Evolutionary conservation across 2,888 invertebrate genomes (phyloP).

Genomic region (Agrotis puta): DNA sequence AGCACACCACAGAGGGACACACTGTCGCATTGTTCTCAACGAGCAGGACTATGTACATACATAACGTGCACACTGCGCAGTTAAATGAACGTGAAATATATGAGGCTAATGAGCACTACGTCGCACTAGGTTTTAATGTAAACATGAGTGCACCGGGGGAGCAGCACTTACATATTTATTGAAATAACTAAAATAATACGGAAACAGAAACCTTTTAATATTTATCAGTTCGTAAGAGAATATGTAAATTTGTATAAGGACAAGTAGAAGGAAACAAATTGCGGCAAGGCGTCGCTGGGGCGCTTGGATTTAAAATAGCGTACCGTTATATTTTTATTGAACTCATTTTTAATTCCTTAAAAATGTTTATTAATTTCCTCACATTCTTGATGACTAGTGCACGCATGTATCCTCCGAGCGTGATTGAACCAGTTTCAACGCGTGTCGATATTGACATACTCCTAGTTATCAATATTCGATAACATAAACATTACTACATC

Average conservation of each 20-base stretch:
- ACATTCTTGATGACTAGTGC: no score
- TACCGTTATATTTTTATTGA: not conserved
- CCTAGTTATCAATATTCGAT: no score
- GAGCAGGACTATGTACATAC: no score
- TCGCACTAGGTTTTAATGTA: constrained; percentile 10
- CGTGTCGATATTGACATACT: no score
- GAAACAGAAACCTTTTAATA: constrained; percentile 18
- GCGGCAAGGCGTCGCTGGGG: not conserved
- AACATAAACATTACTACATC: not conserved
- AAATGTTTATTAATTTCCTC: not conserved
- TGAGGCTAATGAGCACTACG: not conserved
- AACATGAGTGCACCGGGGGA: not conserved
- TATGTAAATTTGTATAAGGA: not conserved
- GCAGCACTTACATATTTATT: constrained; percentile 39
- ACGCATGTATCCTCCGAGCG: no score
- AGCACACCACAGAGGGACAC: not conserved
- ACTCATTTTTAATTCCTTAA: constrained; percentile 1
- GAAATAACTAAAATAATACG: constrained; percentile 2
- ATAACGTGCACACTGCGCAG: not conserved
- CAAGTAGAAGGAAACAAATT: constrained; percentile 2
- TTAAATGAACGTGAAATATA: not conserved
- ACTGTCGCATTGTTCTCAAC: not conserved
- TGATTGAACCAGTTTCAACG: not conserved
- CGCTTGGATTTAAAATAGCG: not conserved
- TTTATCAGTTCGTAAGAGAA: constrained; percentile 22